Base-by-base conservation (phyloP, 2,888 invertebrate genomes). In the Caenorhabditis afra region DNA sequence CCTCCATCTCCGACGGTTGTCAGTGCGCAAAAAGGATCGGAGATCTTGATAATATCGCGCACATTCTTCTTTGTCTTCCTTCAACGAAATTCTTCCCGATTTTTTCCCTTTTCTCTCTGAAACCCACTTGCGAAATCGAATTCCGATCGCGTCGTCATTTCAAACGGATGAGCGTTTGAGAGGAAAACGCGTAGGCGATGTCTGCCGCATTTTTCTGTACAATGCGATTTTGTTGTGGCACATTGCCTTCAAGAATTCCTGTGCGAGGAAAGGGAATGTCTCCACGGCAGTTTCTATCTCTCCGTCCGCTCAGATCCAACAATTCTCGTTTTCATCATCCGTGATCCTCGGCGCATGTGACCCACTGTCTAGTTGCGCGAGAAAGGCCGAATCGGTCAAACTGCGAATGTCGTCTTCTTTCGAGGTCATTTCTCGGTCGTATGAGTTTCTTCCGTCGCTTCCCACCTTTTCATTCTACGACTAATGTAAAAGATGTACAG, bases 391-490 rank as follows among this genome's bases (percentile, higher is more conserved):
- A 35, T 73, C 73, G 73, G 73, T 73, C 73, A 65, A 73, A 73
- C 73, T 65, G 73, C 59, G 64, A 71, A 49, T 64, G 62, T 45
- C 58, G 45, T 71, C 71, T 62, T 70, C 58, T 76, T 65, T 77
- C 77, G 77, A 77, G 77, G 77, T 77, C 77, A 77, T 77, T 70
- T 77, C 70, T 77, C 77, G 70, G 70, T 65, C 77, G 77, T 76
- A 68, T 70, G 58, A 70, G 70, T 64, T 66, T 66, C 64, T 53
- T 11, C 11, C 41, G 41, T 50, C 73, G 37, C 64, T 61, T 55
- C 35, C 47, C 12, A 23, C 16, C 7, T 52, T 35, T 35, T 2
- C 66, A 20, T 29, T 55, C 50, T 12, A 37, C 66, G 45, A 41
- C 35, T 59, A 55, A 61, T 67, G 67, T 70, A 62, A 35, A 70